Evolutionary conservation across 2,888 invertebrate species (phyloP).

Genomic region (Limenitis camilla): DNA sequence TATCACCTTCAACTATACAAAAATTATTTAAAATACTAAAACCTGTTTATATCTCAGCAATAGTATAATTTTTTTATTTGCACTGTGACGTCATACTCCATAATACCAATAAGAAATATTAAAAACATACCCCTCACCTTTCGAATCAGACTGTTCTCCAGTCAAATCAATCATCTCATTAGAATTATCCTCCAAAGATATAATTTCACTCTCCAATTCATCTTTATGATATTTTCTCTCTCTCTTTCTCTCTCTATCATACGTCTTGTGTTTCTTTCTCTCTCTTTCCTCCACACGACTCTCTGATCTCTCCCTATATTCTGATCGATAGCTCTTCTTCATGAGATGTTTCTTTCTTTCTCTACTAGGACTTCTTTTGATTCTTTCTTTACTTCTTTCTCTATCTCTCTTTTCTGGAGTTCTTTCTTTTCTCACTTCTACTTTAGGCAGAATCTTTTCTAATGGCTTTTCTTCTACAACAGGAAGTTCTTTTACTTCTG

Average conservation of each 20-base stretch:
- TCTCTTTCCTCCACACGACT: constrained; percentile 19
- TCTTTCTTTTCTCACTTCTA: constrained; percentile 26
- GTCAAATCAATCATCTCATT: constrained; percentile 77
- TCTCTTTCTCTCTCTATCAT: constrained; percentile 31
- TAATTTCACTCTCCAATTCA: constrained; percentile 52
- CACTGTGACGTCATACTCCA: not conserved
- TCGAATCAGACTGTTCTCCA: constrained; percentile 68
- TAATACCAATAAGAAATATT: not conserved
- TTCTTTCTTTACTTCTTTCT: constrained; percentile 23
- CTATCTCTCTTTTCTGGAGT: constrained; percentile 24
- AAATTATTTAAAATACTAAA: not conserved
- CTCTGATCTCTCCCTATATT: constrained; percentile 34
- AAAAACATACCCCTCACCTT: constrained; percentile 37
- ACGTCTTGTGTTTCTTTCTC: constrained; percentile 32
- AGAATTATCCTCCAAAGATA: constrained; percentile 60
- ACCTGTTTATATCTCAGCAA: too few species aligned
- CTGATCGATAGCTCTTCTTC: constrained; percentile 42
- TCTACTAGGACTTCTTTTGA: constrained; percentile 29
- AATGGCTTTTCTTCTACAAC: constrained; percentile 24
- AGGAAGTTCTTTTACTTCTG: constrained; percentile 20
- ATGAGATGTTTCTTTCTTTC: constrained; percentile 46
- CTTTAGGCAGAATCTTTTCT: constrained; percentile 23
- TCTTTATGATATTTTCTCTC: constrained; percentile 38
- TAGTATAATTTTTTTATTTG: not conserved
- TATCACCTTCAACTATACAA: constrained; percentile 35